These are phyloP conservation scores for Brachyhypopomus gauderio DNA, from an alignment of 2,113 vertebrate genomes.

Conservation along the genomic window DNA sequence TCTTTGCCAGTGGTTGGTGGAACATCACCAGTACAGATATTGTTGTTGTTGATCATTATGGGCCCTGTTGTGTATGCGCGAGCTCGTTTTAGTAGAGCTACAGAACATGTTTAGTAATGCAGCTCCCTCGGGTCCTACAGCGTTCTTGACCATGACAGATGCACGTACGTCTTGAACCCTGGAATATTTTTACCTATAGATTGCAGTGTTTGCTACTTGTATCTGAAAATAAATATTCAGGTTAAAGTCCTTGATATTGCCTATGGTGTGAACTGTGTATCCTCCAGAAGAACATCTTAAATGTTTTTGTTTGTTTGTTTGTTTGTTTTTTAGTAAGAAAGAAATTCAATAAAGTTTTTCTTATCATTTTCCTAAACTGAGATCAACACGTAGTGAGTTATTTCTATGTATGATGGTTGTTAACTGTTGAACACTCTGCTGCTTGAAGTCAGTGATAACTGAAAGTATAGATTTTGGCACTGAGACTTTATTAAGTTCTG, in stretches of 20 bases:
- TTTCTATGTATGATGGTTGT: neutral
- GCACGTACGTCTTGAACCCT: neutral
- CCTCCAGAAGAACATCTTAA: neutral
- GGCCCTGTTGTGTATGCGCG: neutral
- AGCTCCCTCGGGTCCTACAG: neutral
- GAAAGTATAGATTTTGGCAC: constrained; percentile 19
- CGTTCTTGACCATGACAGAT: neutral
- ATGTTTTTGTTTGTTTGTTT: too few relatives aligned
- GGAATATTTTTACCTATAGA: constrained; percentile 6
- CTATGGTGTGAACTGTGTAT: neutral
- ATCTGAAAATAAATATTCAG: constrained; percentile 3
- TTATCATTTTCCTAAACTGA: neutral
- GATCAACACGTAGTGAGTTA: constrained; percentile 7
- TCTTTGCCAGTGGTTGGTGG: neutral
- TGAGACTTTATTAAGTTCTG: constrained; percentile 38
- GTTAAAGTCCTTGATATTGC: neutral
- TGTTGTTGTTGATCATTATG: too few relatives aligned
- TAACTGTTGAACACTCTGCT: neutral
- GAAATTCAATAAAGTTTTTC: neutral
- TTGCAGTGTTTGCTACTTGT: neutral
- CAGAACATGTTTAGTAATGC: neutral
- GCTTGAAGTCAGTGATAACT: neutral
- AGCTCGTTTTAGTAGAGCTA: neutral
- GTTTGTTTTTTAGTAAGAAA: constrained; percentile 10
- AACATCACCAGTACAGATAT: too few relatives aligned